A percentile compares a stretch with the other conserved stretches of the same genome.
phyloP scores from a whole-genome alignment of 1,140 invertebrate genomes.

The Sogatella furcifera region DNA sequence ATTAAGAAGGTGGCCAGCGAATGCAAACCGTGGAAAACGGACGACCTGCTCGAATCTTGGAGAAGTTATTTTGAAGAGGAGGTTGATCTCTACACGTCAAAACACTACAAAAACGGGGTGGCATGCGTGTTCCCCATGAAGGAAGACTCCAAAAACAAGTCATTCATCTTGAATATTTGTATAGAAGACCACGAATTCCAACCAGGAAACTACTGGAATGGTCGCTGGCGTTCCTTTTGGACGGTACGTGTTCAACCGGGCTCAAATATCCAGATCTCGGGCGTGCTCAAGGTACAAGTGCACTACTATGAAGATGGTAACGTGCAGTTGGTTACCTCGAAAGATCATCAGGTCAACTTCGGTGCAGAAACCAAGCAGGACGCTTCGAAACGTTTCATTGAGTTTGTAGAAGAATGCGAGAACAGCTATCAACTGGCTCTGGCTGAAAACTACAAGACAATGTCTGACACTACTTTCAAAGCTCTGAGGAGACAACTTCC shows the following conservation, averaged over 20 bases:
- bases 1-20: slow-evolving; percentile 89
- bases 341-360: slow-evolving; percentile 80
- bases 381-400: slow-evolving; percentile 59
- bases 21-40: slow-evolving; percentile 62
- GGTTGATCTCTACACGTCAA: slow-evolving; percentile 74
- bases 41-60: slow-evolving; percentile 75
- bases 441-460: slow-evolving; percentile 95
- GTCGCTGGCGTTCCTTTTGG: slow-evolving; percentile 97
- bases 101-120: slow-evolving; percentile 88
- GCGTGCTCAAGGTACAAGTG: slow-evolving; percentile 88
- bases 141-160: slow-evolving; percentile 49
- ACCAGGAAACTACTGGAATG: slow-evolving; percentile 99
- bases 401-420: slow-evolving; percentile 81
- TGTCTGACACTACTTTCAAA: slow-evolving; percentile 99
- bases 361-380: slow-evolving; percentile 63
- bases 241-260: slow-evolving; percentile 68
- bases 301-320: slow-evolving; percentile 99
- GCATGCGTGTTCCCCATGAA: slow-evolving; percentile 75
- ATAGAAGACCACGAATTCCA: slow-evolving; percentile 98
- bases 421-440: slow-evolving; percentile 92
- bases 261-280: slow-evolving; percentile 66
- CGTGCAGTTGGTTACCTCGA: slow-evolving; percentile 92
- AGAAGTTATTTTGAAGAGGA: slow-evolving; percentile 79
- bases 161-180: slow-evolving; percentile 77
- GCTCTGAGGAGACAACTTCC: slow-evolving; percentile 92